Conservation (phyloP, 2,113 vertebrate species). For the Accipiter cooperii region DNA sequence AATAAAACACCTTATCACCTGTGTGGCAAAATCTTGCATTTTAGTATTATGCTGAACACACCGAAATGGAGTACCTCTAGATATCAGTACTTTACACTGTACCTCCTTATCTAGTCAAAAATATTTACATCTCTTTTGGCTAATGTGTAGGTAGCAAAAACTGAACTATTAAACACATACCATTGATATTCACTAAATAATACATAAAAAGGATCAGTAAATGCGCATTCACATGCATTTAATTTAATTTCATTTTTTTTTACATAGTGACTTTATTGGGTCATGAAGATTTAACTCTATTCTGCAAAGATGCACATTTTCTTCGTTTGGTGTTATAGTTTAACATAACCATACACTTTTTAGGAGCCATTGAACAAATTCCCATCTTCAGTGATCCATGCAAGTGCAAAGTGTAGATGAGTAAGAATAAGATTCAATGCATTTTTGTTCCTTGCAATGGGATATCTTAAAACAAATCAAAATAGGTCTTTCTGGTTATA, state of each 20-base stretch:
- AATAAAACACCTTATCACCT: constrained; percentile 64
- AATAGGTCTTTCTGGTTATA: constrained; percentile 13
- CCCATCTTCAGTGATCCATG: constrained; percentile 48
- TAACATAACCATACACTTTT: constrained; percentile 7
- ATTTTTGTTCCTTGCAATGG: constrained; percentile 20
- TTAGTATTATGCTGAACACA: constrained; percentile 63
- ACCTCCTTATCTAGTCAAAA: constrained; percentile 76
- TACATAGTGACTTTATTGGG: constrained; percentile 72
- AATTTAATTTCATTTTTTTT: constrained; percentile 48
- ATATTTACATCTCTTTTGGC: constrained; percentile 83
- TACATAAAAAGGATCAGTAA: constrained; percentile 77
- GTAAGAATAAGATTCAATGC: neutral
- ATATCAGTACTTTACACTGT: constrained; percentile 74
- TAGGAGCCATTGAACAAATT: constrained; percentile 17
- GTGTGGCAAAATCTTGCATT: constrained; percentile 51
- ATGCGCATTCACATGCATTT: constrained; percentile 87
- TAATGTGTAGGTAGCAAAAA: constrained; percentile 81
- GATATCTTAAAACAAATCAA: neutral
- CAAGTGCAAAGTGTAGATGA: constrained; percentile 45
- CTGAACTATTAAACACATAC: constrained; percentile 81
- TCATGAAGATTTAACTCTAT: constrained; percentile 38
- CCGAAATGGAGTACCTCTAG: constrained; percentile 69
- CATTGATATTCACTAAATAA: constrained; percentile 80
- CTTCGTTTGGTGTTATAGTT: neutral
- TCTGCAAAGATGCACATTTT: constrained; percentile 31